Evolutionary conservation across 2,797 vertebrate genomes (phyloP).

Genomic region (Myotis myotis): DNA sequence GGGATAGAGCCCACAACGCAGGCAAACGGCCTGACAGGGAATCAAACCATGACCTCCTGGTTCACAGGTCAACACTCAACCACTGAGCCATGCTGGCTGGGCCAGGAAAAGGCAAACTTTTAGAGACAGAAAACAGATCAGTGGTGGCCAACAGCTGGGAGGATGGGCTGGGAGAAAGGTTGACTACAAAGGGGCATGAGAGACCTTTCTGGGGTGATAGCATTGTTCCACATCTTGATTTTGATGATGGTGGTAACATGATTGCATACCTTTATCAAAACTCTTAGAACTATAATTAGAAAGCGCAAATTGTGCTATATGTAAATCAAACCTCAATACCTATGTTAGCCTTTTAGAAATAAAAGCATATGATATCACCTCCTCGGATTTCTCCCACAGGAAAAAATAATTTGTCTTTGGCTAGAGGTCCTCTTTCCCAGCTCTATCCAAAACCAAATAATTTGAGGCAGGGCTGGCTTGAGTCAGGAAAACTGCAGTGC

Average conservation of each 20-base stretch:
- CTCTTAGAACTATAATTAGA: background rate
- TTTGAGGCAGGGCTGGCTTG: background rate
- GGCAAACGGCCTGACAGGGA: too few relatives aligned
- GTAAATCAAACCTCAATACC: background rate
- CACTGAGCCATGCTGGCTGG: too few relatives aligned
- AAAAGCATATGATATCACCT: background rate
- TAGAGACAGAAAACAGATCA: background rate
- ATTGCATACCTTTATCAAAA: background rate
- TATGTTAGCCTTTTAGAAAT: background rate
- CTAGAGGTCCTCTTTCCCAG: background rate
- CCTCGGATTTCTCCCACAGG: background rate
- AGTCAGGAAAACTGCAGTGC: background rate
- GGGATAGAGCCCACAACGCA: too few relatives aligned
- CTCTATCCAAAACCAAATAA: background rate
- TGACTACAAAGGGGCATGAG: background rate
- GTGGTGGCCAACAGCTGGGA: background rate
- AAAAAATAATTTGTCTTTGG: background rate
- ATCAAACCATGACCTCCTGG: too few relatives aligned
- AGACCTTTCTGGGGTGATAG: background rate
- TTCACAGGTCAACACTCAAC: too few relatives aligned
- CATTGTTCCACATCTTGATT: background rate
- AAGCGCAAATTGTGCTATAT: background rate
- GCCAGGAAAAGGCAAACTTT: background rate
- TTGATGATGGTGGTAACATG: background rate
- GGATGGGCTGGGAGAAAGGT: background rate